These are phyloP conservation scores for Sphaerophoria taeniata DNA, from an alignment of 2,888 invertebrate species.

Conservation along the genomic window DNA sequence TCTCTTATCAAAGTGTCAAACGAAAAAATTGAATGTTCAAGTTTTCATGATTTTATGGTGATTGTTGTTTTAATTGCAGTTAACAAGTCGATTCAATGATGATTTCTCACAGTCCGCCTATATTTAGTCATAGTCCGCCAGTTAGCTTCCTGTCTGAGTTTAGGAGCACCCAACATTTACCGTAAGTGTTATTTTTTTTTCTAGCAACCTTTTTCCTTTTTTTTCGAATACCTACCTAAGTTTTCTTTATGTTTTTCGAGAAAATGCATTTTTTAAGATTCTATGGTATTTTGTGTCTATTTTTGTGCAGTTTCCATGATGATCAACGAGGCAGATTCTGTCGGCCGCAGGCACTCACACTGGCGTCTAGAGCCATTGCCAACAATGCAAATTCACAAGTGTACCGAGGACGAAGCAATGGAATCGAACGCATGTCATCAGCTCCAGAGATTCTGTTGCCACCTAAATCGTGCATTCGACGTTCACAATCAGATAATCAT, in stretches of 20 bases:
- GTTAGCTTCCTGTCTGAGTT: slow-evolving; percentile 86
- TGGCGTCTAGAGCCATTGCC: slow-evolving; percentile 81
- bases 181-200: slow-evolving; percentile 78
- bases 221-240: background rate
- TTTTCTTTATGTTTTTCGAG: slow-evolving; percentile 29
- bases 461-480: slow-evolving; percentile 84
- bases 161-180: slow-evolving; percentile 82
- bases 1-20: slow-evolving; percentile 14
- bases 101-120: slow-evolving; percentile 88
- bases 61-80: slow-evolving; percentile 53
- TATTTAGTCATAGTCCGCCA: slow-evolving; percentile 89
- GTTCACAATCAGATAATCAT: slow-evolving; percentile 44
- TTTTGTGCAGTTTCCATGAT: slow-evolving; percentile 79
- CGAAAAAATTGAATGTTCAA: background rate
- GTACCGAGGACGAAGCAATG: slow-evolving; percentile 73
- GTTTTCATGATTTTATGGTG: slow-evolving; percentile 16
- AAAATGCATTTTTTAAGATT: slow-evolving; percentile 35
- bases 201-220: background rate
- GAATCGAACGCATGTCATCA: slow-evolving; percentile 79
- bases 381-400: slow-evolving; percentile 78
- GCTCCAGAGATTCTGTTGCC: slow-evolving; percentile 80
- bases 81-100: slow-evolving; percentile 82
- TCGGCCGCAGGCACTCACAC: slow-evolving; percentile 81
- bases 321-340: slow-evolving; percentile 80
- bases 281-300: slow-evolving; percentile 33